phyloP scores from a whole-genome alignment of 2,888 invertebrate species.

The Phengaris alcon region DNA sequence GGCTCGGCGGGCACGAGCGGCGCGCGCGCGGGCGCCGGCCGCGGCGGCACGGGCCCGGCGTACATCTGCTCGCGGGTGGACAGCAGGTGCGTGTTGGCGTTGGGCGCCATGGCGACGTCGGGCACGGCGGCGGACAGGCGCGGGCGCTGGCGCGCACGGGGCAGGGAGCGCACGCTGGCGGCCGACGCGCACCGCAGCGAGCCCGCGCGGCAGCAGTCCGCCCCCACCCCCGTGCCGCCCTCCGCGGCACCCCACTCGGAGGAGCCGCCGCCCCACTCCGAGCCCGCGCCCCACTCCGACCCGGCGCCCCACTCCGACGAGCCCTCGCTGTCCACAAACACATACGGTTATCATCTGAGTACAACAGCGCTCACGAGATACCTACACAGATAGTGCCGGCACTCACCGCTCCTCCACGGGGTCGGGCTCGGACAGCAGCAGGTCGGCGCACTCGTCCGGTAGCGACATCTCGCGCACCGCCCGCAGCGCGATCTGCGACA shows the following conservation, averaged over 20 bases:
- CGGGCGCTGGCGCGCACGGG: constrained; percentile 35
- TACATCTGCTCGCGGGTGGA: constrained; percentile 80
- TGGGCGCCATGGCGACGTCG: constrained; percentile 93
- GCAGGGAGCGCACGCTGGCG: constrained; percentile 36
- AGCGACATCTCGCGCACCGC: constrained; percentile 96
- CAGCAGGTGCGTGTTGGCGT: constrained; percentile 82
- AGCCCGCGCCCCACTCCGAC: constrained; percentile 34
- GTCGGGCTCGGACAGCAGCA: constrained; percentile 51
- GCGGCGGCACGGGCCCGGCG: constrained; percentile 45
- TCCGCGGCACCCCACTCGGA: constrained; percentile 35
- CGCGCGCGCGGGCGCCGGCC: constrained; percentile 29
- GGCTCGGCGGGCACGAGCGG: constrained; percentile 27
- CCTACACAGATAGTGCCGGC: background rate
- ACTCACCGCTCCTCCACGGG: constrained; percentile 47
- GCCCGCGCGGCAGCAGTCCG: constrained; percentile 37
- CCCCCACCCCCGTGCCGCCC: constrained; percentile 25
- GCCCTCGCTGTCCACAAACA: background rate
- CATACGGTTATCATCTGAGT: too few species aligned
- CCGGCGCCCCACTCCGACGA: constrained; percentile 34
- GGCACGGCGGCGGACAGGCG: constrained; percentile 91
- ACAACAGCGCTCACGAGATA: background rate
- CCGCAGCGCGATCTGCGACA: constrained; percentile 85
- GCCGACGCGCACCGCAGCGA: constrained; percentile 51
- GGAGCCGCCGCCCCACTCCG: constrained; percentile 29
- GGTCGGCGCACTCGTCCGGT: constrained; percentile 83